A percentile compares a stretch with the other conserved stretches of the same genome.
These are phyloP conservation scores for Calephelis perditalis DNA, from an alignment of 2,888 invertebrate species.

Conservation along the genomic window DNA sequence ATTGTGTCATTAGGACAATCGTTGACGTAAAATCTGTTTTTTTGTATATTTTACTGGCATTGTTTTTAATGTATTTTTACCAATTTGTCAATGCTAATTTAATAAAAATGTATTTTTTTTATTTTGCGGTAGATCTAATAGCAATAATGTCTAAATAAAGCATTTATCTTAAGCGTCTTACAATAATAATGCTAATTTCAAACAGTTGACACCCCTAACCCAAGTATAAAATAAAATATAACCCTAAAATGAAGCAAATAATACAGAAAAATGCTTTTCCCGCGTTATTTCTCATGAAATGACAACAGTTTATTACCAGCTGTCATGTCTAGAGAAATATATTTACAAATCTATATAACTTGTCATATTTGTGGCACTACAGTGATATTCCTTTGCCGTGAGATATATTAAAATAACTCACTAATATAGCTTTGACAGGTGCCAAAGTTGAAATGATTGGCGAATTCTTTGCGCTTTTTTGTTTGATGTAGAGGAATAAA, in stretches of 20 bases:
- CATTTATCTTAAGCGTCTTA: too few relatives aligned
- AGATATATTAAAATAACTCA: conserved; percentile 8
- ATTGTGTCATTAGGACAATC: too few relatives aligned
- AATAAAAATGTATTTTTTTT: too few relatives aligned
- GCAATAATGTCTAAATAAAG: too few relatives aligned
- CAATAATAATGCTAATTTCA: too few relatives aligned
- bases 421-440: conserved; percentile 6
- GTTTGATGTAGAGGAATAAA: too few relatives aligned
- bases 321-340: background rate
- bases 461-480: background rate
- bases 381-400: background rate
- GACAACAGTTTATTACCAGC: conserved; percentile 3
- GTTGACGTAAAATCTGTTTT: too few relatives aligned
- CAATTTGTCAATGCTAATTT: too few relatives aligned
- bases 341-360: conserved; percentile 3
- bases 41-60: too few relatives aligned
- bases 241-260: background rate
- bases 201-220: background rate
- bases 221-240: background rate
- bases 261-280: conserved; percentile 1
- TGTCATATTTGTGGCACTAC: conserved; percentile 7
- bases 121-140: too few relatives aligned
- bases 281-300: background rate
- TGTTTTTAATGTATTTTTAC: too few relatives aligned
- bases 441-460: background rate